A percentile compares a stretch with the other conserved stretches of the same genome.
These are phyloP conservation scores for Steinernema scapterisci DNA, from an alignment of 2,888 invertebrate genomes.

Conservation along the genomic window DNA sequence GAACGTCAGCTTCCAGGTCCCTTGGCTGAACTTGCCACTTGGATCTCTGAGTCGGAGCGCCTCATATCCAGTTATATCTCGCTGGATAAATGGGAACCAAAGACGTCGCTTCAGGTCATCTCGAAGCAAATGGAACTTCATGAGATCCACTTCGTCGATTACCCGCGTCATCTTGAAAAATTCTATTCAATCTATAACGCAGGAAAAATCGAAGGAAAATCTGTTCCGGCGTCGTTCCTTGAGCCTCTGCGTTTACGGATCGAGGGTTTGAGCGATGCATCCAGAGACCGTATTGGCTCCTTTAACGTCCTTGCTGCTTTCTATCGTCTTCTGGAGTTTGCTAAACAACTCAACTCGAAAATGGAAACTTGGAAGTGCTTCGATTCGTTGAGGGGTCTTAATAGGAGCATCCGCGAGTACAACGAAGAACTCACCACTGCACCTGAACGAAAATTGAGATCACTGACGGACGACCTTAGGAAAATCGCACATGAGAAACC, in stretches of 20 bases:
- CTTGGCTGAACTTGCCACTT: conserved; percentile 36
- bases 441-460: neutral
- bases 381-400: conserved; percentile 54
- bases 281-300: conserved; percentile 50
- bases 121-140: conserved; percentile 34
- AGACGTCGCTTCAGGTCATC: conserved; percentile 32
- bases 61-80: conserved; percentile 39
- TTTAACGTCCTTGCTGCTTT: conserved; percentile 55
- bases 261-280: conserved; percentile 54
- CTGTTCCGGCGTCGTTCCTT: conserved; percentile 53
- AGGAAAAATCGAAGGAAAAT: conserved; percentile 52
- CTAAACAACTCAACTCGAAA: conserved; percentile 58
- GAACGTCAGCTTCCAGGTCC: conserved; percentile 43
- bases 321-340: conserved; percentile 55
- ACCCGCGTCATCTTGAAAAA: conserved; percentile 35
- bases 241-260: conserved; percentile 54
- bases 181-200: conserved; percentile 33
- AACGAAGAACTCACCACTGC: conserved; percentile 9
- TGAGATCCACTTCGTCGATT: conserved; percentile 32
- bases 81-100: conserved; percentile 34
- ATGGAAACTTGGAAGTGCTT: conserved; percentile 48
- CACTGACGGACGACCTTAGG: neutral
- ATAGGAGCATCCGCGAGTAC: conserved; percentile 56
- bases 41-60: conserved; percentile 42
- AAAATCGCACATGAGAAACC: neutral